Evolutionary conservation across 2,113 vertebrate genomes (phyloP).

Genomic region (Sorex fumeus): DNA sequence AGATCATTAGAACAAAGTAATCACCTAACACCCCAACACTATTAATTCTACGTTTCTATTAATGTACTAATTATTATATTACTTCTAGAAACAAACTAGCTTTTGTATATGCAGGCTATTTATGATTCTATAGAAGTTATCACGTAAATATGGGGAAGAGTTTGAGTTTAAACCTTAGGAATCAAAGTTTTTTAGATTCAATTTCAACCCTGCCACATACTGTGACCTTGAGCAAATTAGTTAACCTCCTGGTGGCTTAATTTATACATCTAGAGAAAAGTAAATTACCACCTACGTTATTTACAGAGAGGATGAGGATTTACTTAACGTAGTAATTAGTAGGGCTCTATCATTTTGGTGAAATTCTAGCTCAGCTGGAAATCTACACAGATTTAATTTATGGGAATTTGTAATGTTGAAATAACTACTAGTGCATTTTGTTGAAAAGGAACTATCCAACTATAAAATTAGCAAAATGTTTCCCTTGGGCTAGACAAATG

Average conservation of each 20-base stretch:
- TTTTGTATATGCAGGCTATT: conserved; percentile 34
- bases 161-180: conserved; percentile 38
- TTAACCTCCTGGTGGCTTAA: conserved; percentile 78
- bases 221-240: conserved; percentile 75
- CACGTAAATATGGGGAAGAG: neutral
- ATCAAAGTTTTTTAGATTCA: conserved; percentile 49
- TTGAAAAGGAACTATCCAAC: conserved; percentile 70
- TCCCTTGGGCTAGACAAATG: conserved; percentile 67
- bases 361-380: conserved; percentile 78
- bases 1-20: conserved; percentile 59
- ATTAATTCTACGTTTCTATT: neutral
- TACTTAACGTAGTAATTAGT: conserved; percentile 77
- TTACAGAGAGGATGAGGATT: conserved; percentile 73
- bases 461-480: conserved; percentile 79
- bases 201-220: conserved; percentile 66
- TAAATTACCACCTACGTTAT: conserved; percentile 73
- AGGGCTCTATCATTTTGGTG: conserved; percentile 68
- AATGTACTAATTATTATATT: neutral
- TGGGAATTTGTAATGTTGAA: conserved; percentile 71
- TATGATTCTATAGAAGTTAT: neutral
- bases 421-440: conserved; percentile 64
- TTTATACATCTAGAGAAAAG: conserved; percentile 70
- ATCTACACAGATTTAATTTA: conserved; percentile 76
- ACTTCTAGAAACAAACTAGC: conserved; percentile 27
- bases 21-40: neutral